A percentile compares a stretch with the other conserved stretches of the same genome.
Evolutionary conservation across 2,888 invertebrate species (phyloP).

Genomic region (Pomacea canaliculata): DNA sequence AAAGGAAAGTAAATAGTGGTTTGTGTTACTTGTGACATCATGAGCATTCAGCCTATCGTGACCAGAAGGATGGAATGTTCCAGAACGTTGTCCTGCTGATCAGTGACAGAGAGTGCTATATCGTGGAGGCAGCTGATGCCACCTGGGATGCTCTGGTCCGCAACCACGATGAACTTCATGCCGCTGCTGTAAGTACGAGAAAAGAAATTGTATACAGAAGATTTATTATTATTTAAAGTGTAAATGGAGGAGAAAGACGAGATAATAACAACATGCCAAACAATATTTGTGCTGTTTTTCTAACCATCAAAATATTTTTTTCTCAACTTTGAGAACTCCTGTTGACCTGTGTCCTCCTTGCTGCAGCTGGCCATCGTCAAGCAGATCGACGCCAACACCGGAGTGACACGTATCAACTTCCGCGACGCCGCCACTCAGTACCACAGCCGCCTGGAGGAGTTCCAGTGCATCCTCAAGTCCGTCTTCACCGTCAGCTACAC

Average conservation of each 20-base stretch:
- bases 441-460: slow-evolving; percentile 13
- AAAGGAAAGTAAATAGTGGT: no score
- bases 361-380: neutral
- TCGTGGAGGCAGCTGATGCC: slow-evolving; percentile 1
- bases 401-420: no score
- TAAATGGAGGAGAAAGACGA: neutral
- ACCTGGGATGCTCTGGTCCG: neutral
- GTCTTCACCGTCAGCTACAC: neutral
- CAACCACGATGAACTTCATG: neutral
- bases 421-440: neutral
- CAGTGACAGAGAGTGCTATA: neutral
- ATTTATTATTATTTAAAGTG: no score
- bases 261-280: neutral
- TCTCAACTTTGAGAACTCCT: no score
- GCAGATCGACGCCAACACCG: neutral
- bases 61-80: neutral
- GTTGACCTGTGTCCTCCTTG: neutral
- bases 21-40: no score
- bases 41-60: no score
- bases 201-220: no score
- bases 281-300: neutral
- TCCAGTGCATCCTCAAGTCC: neutral
- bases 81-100: neutral
- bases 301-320: no score
- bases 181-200: neutral